phyloP scores from a whole-genome alignment of 1,140 invertebrate genomes.

The Drosophila sp. region DNA sequence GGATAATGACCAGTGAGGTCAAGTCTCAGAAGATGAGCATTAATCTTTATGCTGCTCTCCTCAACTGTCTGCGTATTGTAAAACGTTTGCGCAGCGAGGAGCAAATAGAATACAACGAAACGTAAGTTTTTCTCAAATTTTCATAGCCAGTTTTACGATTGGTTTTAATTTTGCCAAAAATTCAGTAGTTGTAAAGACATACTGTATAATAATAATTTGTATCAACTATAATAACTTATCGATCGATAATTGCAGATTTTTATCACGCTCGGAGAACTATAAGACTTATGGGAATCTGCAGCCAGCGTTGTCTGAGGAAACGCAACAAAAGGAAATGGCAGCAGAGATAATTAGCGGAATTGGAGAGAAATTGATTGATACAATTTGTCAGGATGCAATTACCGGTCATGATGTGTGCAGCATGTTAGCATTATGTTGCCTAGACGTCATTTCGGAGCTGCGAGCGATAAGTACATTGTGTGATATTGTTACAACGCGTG shows the following conservation, averaged over 20 bases:
- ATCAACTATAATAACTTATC: no score
- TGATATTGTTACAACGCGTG: slow-evolving; percentile 90
- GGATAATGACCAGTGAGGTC: slow-evolving; percentile 89
- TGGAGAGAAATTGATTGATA: slow-evolving; percentile 92
- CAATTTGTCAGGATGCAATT: slow-evolving; percentile 93
- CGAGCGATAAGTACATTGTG: slow-evolving; percentile 90
- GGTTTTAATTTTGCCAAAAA: no score
- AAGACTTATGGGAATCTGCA: slow-evolving; percentile 67
- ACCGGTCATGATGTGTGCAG: slow-evolving; percentile 95
- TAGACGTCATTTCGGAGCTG: slow-evolving; percentile 91
- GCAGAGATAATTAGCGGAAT: slow-evolving; percentile 88
- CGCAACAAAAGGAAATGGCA: slow-evolving; percentile 60
- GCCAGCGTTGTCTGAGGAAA: neutral
- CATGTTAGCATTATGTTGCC: slow-evolving; percentile 93
- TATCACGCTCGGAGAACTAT: slow-evolving; percentile 87
- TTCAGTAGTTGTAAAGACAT: no score
- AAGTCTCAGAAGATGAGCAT: slow-evolving; percentile 92
- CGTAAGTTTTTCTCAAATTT: no score
- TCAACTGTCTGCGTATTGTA: slow-evolving; percentile 92
- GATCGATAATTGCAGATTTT: slow-evolving; percentile 72
- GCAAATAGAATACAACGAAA: slow-evolving; percentile 58
- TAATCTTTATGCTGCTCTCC: slow-evolving; percentile 91
- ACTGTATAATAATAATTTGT: no score
- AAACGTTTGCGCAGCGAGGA: slow-evolving; percentile 83
- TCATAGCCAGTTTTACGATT: no score